phyloP scores from a whole-genome alignment of 2,888 invertebrate species.

The Limnephilus marmoratus region DNA sequence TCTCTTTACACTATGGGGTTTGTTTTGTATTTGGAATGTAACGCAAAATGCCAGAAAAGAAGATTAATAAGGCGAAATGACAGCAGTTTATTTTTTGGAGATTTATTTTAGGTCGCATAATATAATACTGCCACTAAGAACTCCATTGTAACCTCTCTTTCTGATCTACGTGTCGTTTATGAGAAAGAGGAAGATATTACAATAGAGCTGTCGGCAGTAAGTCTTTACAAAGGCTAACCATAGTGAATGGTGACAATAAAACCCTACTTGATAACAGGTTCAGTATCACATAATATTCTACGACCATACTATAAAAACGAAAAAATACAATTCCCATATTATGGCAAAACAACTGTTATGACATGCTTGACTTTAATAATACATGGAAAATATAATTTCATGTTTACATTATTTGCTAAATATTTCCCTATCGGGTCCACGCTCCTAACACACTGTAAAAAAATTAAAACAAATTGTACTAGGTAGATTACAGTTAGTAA shows the following conservation, averaged over 20 bases:
- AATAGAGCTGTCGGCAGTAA: neutral
- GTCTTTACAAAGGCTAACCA: neutral
- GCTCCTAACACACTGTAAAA: too few relatives aligned
- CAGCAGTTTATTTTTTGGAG: neutral
- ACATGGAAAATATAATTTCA: too few relatives aligned
- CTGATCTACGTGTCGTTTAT: neutral
- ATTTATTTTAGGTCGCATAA: neutral
- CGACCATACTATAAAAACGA: neutral
- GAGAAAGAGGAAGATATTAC: neutral
- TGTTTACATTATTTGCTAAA: too few relatives aligned
- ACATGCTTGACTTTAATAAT: neutral
- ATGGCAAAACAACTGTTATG: neutral
- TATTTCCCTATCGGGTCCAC: too few relatives aligned
- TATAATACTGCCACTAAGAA: neutral
- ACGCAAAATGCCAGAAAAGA: conserved; percentile 53
- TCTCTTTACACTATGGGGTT: conserved; percentile 51
- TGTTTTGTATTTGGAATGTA: conserved; percentile 55
- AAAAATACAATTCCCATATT: neutral
- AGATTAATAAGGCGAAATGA: conserved; percentile 51
- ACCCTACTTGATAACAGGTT: neutral
- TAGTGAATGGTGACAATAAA: neutral
- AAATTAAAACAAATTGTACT: too few relatives aligned
- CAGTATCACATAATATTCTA: neutral
- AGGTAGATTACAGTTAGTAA: too few relatives aligned
- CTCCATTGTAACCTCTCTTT: neutral